Evolutionary conservation across 1,140 invertebrate species (phyloP).

Genomic region (Temnothorax nylanderi): DNA sequence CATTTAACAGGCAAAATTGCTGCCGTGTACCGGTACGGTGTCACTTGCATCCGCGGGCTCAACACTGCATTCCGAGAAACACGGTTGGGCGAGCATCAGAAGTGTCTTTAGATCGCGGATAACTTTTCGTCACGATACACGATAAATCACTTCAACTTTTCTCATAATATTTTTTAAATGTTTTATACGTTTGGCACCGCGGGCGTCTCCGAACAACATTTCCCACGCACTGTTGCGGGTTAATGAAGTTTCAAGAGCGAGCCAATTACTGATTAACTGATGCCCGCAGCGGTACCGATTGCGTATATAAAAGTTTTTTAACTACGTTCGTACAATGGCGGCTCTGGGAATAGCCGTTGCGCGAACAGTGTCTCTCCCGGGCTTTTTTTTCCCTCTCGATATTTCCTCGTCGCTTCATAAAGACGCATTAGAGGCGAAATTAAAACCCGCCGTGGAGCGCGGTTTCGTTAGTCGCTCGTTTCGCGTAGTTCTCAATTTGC

Average conservation of each 20-base stretch:
- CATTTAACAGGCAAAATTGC: constrained; percentile 74
- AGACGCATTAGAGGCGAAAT: constrained; percentile 53
- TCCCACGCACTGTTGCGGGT: not conserved
- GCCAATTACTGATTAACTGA: constrained; percentile 40
- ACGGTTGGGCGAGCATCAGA: not conserved
- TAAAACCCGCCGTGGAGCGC: constrained; percentile 41
- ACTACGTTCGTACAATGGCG: constrained; percentile 4
- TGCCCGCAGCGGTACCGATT: constrained; percentile 12
- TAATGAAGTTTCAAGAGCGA: constrained; percentile 44
- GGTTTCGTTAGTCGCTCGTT: constrained; percentile 38
- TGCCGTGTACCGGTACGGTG: not conserved
- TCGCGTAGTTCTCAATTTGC: constrained; percentile 52
- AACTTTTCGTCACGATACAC: not conserved
- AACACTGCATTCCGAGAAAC: constrained; percentile 5
- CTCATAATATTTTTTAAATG: not conserved
- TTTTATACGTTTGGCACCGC: not conserved
- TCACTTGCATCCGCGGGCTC: not conserved
- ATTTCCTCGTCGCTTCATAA: constrained; percentile 53
- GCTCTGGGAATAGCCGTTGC: not conserved
- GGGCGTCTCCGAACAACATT: not conserved
- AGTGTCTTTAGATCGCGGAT: not conserved
- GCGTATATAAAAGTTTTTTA: constrained; percentile 52
- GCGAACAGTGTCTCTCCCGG: not conserved
- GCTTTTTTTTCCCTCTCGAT: constrained; percentile 7
- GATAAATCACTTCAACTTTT: constrained; percentile 1